Evolutionary conservation across 2,888 invertebrate species (phyloP).

Genomic region (Drosophila melanosoma): DNA sequence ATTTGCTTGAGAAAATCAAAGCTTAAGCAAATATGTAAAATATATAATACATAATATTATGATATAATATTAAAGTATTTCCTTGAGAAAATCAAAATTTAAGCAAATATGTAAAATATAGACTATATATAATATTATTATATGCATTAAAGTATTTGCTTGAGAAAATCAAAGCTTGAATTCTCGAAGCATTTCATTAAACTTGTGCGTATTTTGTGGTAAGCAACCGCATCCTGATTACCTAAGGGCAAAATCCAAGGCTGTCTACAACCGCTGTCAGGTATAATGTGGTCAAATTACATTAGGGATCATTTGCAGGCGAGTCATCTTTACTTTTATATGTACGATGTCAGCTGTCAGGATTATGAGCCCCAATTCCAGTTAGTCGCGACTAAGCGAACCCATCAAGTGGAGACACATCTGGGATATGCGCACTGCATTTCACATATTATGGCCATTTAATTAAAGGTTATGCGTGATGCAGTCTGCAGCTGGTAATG

Average conservation of each 20-base stretch:
- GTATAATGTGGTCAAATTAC: constrained; percentile 33
- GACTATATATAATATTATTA: background rate
- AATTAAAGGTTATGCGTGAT: constrained; percentile 45
- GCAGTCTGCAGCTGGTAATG: constrained; percentile 18
- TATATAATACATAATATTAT: background rate
- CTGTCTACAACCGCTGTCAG: constrained; percentile 3
- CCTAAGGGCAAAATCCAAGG: constrained; percentile 15
- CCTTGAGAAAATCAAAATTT: background rate
- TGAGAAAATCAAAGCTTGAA: background rate
- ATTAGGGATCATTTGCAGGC: constrained; percentile 10
- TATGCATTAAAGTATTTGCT: background rate
- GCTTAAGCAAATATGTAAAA: background rate
- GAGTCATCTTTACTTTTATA: constrained; percentile 12
- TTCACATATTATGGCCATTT: constrained; percentile 27
- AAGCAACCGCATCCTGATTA: constrained; percentile 14
- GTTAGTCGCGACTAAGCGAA: constrained; percentile 22
- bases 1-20: background rate
- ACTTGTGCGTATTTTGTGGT: constrained; percentile 13
- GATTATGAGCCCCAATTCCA: constrained; percentile 45
- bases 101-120: background rate
- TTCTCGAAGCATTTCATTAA: background rate
- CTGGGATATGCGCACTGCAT: constrained; percentile 8
- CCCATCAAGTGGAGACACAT: constrained; percentile 8
- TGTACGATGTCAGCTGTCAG: constrained; percentile 13
- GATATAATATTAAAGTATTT: background rate